phyloP scores from a whole-genome alignment of 2,113 vertebrate species.

The Fulmarus glacialis region DNA sequence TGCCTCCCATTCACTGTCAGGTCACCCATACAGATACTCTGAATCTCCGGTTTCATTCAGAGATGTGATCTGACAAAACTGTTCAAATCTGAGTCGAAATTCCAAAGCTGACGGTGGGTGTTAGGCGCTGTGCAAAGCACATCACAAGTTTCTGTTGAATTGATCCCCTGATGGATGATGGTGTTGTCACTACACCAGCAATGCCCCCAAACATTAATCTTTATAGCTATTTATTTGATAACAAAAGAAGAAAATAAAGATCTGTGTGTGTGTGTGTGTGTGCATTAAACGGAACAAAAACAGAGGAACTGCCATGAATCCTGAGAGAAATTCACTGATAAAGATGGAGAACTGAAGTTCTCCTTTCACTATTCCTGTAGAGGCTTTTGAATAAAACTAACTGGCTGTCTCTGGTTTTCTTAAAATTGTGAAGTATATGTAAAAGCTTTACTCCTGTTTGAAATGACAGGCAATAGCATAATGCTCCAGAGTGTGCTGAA shows the following conservation, averaged over 20 bases:
- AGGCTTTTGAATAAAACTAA: not conserved
- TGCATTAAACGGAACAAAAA: not conserved
- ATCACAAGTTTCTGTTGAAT: not conserved
- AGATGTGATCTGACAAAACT: not conserved
- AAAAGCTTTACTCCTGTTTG: not conserved
- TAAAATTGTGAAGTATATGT: not conserved
- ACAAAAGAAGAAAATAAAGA: not conserved
- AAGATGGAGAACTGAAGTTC: not conserved
- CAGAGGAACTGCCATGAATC: not conserved
- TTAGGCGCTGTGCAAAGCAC: not conserved
- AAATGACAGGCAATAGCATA: not conserved
- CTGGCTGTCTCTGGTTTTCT: not conserved
- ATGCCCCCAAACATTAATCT: not conserved
- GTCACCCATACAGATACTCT: not conserved
- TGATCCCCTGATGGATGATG: rapidly evolving
- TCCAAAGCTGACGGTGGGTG: not conserved
- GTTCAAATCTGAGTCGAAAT: not conserved
- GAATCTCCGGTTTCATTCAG: not conserved
- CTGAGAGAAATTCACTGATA: not conserved
- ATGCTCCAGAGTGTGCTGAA: not conserved
- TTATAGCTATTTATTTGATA: not conserved
- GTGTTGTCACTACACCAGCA: not conserved
- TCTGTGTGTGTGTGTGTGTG: not conserved
- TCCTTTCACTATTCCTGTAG: not conserved
- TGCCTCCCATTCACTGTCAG: not conserved